phyloP scores from a whole-genome alignment of 2,113 vertebrate species.

The Nestor notabilis region DNA sequence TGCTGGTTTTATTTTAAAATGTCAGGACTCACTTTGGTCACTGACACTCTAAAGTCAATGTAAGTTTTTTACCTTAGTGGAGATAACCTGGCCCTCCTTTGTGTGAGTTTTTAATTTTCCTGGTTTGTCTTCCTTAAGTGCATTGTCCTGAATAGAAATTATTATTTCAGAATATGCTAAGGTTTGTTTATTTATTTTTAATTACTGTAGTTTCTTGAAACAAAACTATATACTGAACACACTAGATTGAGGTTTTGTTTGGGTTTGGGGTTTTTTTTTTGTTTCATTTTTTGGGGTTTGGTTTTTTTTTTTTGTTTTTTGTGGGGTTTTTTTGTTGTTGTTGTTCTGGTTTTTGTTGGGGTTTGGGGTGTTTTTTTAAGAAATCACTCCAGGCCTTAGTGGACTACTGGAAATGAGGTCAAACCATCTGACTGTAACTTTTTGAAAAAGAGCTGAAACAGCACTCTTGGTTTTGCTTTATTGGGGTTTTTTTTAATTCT shows the following conservation, averaged over 20 bases:
- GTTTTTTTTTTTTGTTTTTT: too few relatives aligned
- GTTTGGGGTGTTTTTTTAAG: neutral
- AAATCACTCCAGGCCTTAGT: neutral
- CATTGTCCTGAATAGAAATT: neutral
- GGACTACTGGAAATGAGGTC: neutral
- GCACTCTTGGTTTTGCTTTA: neutral
- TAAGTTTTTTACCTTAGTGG: neutral
- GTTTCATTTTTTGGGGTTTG: too few relatives aligned
- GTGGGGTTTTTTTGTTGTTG: neutral
- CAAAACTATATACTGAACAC: neutral
- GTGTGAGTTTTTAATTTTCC: neutral
- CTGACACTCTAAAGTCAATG: neutral
- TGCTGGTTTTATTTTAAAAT: neutral
- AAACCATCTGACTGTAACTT: neutral
- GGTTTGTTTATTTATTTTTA: neutral
- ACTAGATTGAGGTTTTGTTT: neutral
- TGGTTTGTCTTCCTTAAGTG: neutral
- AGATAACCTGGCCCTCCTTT: neutral
- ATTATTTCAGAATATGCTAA: neutral
- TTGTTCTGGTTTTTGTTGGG: too few relatives aligned
- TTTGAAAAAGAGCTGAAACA: neutral
- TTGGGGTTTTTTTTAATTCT: neutral
- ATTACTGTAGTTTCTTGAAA: neutral
- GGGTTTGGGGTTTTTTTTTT: neutral
- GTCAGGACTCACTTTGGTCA: constrained; percentile 10